phyloP scores from a whole-genome alignment of 2,797 vertebrate genomes.

The Sebastiscus albofasciatus region DNA sequence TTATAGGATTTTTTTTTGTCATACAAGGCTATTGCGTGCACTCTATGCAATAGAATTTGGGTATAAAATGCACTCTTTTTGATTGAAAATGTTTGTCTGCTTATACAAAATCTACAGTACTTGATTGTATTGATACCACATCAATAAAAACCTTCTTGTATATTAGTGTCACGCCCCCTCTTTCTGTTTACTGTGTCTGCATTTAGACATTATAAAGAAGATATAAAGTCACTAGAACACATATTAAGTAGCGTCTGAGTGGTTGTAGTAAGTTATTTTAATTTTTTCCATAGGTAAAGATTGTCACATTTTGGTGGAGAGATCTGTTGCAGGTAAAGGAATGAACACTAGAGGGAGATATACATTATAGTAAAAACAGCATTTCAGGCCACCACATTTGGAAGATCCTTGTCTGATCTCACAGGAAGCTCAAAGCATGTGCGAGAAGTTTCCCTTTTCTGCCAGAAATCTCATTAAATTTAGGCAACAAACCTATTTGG shows the following conservation, averaged over 20 bases:
- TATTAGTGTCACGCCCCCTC: constrained; percentile 42
- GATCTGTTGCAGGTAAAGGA: constrained; percentile 12
- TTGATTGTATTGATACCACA: constrained; percentile 93
- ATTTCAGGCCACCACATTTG: background rate
- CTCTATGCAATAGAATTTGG: constrained; percentile 89
- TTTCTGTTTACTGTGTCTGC: constrained; percentile 13
- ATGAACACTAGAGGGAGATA: constrained; percentile 70
- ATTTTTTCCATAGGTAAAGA: background rate
- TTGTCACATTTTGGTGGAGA: background rate
- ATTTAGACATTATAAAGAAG: background rate
- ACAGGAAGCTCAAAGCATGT: background rate
- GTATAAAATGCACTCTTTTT: constrained; percentile 91
- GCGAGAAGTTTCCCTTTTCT: background rate
- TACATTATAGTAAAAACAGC: background rate
- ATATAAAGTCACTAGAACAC: background rate
- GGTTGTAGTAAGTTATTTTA: background rate
- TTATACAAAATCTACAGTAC: constrained; percentile 91
- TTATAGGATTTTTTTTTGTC: constrained; percentile 80
- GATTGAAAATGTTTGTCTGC: constrained; percentile 90
- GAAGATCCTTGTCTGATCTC: background rate
- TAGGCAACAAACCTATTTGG: background rate
- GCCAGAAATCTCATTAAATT: background rate
- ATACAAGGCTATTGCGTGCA: constrained; percentile 89
- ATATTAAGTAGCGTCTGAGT: background rate
- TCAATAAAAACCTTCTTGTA: constrained; percentile 92